Evolutionary conservation across 2,113 vertebrate genomes (phyloP), one percentile per base, ranked within the genome.

Genomic region (Lamprotornis superbus): DNA sequence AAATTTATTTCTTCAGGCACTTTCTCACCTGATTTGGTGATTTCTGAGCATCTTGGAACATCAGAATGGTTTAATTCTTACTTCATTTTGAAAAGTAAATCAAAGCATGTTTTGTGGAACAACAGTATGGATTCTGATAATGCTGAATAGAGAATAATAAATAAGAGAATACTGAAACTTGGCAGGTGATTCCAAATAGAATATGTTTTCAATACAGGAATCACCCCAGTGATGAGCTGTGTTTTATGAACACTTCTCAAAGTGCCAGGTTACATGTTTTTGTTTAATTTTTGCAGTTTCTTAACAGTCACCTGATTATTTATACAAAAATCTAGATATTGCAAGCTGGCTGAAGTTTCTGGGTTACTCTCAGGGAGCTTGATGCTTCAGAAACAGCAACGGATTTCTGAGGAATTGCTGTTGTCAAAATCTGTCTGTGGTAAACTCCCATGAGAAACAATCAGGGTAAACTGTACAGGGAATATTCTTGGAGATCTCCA

Each of bases 221-320:
- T 60, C 71, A 44, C 10, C 18, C 27, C 0, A 1, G 0, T 24
- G 47, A 44, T 15, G 11, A 70, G 27, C 24, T 2, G 1, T 35
- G 50, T 17, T 2, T 3, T 27, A 8, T 23, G 21, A 74, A 21
- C 27, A 11, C 64, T 83, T 55, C 47, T 40, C 39, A 31, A 42
- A 60, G 69, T 40, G 30, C 12, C 20, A 39, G 18, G 25, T 59
- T 82, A 12, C 19, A 22, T 2, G 0, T 5, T 49, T 20, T 74
- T 81, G 24, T 84, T 68, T 44, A 16, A 10, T 65, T 91, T 87
- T 61, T 68, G 12, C 19, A 49, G 0, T 3, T 0, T 64, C 49
- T 50, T 61, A 59, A 47, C 14, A 19, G 5, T 33, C 52, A 30
- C 17, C 44, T 84, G 53, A 23, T 31, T 49, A 8, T 49, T 88